Conservation (phyloP, 2,797 vertebrate genomes). For the Falco naumanni region DNA sequence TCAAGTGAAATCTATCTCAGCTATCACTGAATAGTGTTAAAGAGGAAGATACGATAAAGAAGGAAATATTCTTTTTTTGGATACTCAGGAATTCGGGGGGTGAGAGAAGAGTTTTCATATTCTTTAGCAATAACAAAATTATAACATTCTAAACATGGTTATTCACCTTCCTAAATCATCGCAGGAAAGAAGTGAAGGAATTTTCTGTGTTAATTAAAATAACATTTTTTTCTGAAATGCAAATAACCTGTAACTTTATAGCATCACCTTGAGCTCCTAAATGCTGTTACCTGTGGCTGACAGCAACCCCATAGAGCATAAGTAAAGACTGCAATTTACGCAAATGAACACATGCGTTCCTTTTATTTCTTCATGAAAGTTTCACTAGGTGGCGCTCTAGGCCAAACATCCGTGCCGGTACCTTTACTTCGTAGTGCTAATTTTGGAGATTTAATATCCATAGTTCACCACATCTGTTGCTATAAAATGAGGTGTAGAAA, state of each 20-base stretch:
- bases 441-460: conserved; percentile 34
- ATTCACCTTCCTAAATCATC: not conserved
- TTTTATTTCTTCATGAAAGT: not conserved
- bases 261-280: not conserved
- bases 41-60: not conserved
- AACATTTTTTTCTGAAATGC: not conserved
- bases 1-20: not conserved
- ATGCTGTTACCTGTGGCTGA: not conserved
- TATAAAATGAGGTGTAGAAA: conserved; percentile 29
- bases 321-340: not conserved
- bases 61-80: accelerated
- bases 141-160: not conserved
- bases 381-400: conserved; percentile 76
- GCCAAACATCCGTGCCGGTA: conserved; percentile 25
- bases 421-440: not conserved
- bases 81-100: not conserved
- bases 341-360: not conserved
- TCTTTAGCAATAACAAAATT: not conserved
- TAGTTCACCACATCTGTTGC: conserved; percentile 36
- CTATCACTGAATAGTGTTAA: not conserved
- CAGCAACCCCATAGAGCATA: not conserved
- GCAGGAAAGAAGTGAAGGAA: not conserved
- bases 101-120: not conserved
- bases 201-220: not conserved
- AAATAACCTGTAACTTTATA: not conserved